These are phyloP conservation scores for Onychostoma macrolepis DNA, from an alignment of 2,113 vertebrate species.

Conservation along the genomic window DNA sequence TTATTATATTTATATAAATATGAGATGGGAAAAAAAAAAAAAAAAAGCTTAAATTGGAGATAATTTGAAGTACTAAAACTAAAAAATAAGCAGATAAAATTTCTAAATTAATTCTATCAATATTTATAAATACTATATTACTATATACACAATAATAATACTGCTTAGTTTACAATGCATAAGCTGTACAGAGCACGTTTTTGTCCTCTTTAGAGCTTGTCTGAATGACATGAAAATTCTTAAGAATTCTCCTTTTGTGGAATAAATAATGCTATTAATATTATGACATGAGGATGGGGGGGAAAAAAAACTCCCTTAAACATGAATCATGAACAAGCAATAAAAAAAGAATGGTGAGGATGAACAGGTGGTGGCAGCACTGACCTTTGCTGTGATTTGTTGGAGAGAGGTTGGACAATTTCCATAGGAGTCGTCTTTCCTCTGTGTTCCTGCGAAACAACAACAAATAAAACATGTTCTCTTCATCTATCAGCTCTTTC, in stretches of 20 bases:
- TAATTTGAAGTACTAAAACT: background rate
- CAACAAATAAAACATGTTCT: background rate
- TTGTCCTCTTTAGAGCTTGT: background rate
- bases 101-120: too few species aligned
- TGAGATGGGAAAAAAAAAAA: too few species aligned
- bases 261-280: too few species aligned
- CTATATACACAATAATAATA: too few species aligned
- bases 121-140: too few species aligned
- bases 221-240: background rate
- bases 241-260: too few species aligned
- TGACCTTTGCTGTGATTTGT: slow-evolving; percentile 85
- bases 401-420: slow-evolving; percentile 83
- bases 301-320: background rate
- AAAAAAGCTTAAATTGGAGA: too few species aligned
- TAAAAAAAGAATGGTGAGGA: background rate
- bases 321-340: background rate
- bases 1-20: too few species aligned
- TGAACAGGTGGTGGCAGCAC: background rate
- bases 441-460: slow-evolving; percentile 83
- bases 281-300: too few species aligned
- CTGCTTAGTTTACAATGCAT: too few species aligned
- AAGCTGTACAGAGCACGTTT: too few species aligned
- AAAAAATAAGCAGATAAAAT: too few species aligned
- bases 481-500: background rate
- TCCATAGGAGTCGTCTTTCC: slow-evolving; percentile 89